phyloP scores from a whole-genome alignment of 2,113 vertebrate species.

The Gila orcuttii region DNA sequence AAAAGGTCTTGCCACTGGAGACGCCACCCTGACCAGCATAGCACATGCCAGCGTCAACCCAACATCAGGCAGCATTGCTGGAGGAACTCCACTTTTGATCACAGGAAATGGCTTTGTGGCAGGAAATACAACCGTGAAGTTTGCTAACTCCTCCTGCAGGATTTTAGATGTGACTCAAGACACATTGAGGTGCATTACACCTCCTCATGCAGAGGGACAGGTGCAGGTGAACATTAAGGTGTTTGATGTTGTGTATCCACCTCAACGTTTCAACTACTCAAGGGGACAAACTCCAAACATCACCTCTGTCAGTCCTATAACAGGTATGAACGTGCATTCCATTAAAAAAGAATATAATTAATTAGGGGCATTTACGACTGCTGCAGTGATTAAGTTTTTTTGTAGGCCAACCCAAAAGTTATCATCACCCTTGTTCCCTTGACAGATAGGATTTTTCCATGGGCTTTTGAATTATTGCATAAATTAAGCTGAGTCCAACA shows the following conservation, averaged over 20 bases:
- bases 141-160: conserved; percentile 70
- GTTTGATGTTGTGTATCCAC: conserved; percentile 69
- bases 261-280: conserved; percentile 78
- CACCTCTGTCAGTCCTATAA: conserved; percentile 71
- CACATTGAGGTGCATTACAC: conserved; percentile 72
- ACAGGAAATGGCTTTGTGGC: conserved; percentile 82
- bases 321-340: conserved; percentile 67
- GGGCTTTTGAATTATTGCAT: background rate
- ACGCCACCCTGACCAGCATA: conserved; percentile 68
- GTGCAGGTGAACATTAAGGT: conserved; percentile 70
- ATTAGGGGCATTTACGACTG: background rate
- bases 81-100: conserved; percentile 77
- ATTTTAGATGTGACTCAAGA: conserved; percentile 65
- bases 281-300: conserved; percentile 74
- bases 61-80: conserved; percentile 74
- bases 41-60: conserved; percentile 71
- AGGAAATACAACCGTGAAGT: conserved; percentile 77
- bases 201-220: conserved; percentile 59
- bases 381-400: background rate
- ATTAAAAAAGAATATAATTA: no score
- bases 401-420: background rate
- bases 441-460: background rate
- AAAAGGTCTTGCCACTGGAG: conserved; percentile 78
- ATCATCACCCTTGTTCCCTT: background rate
- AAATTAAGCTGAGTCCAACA: background rate